phyloP scores from a whole-genome alignment of 1,140 invertebrate genomes.

The Macrocentrus cingulum region DNA sequence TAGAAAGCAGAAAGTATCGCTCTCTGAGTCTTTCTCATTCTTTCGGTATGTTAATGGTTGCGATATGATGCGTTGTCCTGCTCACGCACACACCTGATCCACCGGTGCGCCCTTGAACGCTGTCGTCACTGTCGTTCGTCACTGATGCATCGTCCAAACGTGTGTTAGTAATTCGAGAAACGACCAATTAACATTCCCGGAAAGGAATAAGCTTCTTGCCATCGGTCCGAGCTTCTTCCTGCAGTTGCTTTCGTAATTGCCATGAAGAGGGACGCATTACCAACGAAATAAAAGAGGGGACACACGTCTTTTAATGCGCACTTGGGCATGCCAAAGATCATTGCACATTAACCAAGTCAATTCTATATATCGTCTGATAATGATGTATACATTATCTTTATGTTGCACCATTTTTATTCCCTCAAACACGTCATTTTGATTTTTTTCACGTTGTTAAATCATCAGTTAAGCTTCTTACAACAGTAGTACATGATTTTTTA shows the following conservation, averaged over 20 bases:
- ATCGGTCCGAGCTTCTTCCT: conserved; percentile 5
- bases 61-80: conserved; percentile 19
- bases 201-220: conserved; percentile 32
- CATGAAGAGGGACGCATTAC: background rate
- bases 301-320: no score
- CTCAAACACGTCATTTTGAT: no score
- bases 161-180: conserved; percentile 32
- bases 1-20: conserved; percentile 14
- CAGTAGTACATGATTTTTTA: no score
- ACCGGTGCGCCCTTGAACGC: background rate
- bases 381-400: no score
- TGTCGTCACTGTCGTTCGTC: conserved; percentile 2
- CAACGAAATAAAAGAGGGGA: background rate
- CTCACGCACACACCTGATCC: conserved; percentile 1
- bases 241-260: conserved; percentile 23
- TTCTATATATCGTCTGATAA: no score
- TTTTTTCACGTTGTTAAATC: no score
- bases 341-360: no score
- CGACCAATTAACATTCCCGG: conserved; percentile 34
- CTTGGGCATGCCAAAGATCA: no score
- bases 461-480: no score
- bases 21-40: background rate
- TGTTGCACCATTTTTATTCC: no score
- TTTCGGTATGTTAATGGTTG: conserved; percentile 24
- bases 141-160: conserved; percentile 12